Evolutionary conservation across 2,888 invertebrate genomes (phyloP).

Genomic region (Reticulitermes lucifugus): DNA sequence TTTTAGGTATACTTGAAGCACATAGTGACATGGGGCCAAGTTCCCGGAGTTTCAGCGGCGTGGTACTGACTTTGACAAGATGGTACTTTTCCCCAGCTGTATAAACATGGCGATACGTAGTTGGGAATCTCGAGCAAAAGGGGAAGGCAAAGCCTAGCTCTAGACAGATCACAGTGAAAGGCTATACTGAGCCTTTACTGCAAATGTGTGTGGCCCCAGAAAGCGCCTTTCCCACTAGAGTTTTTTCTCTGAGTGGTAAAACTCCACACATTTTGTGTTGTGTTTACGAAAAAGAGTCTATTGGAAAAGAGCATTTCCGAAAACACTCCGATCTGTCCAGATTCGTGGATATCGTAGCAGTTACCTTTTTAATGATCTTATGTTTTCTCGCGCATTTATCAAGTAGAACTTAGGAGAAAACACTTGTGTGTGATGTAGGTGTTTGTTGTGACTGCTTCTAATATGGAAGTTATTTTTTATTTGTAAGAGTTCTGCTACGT

Average conservation of each 20-base stretch:
- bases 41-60: background rate
- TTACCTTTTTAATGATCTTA: background rate
- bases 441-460: constrained; percentile 17
- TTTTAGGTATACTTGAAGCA: background rate
- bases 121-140: background rate
- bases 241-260: constrained; percentile 53
- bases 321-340: constrained; percentile 79
- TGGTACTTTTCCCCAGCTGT: constrained; percentile 13
- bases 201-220: constrained; percentile 56
- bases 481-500: constrained; percentile 13
- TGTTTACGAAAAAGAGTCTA: constrained; percentile 84
- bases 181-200: constrained; percentile 51
- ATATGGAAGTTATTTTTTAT: constrained; percentile 16
- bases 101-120: constrained; percentile 8
- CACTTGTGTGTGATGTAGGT: constrained; percentile 20
- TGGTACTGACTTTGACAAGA: constrained; percentile 33
- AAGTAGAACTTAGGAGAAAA: constrained; percentile 8
- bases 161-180: constrained; percentile 48
- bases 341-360: constrained; percentile 40
- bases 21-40: background rate
- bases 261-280: constrained; percentile 80
- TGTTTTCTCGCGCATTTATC: constrained; percentile 24
- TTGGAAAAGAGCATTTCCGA: constrained; percentile 91
- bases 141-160: constrained; percentile 49
- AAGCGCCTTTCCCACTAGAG: constrained; percentile 55